Conservation (phyloP, 1,140 invertebrate genomes). For the Schlechtendalia chinensis region DNA sequence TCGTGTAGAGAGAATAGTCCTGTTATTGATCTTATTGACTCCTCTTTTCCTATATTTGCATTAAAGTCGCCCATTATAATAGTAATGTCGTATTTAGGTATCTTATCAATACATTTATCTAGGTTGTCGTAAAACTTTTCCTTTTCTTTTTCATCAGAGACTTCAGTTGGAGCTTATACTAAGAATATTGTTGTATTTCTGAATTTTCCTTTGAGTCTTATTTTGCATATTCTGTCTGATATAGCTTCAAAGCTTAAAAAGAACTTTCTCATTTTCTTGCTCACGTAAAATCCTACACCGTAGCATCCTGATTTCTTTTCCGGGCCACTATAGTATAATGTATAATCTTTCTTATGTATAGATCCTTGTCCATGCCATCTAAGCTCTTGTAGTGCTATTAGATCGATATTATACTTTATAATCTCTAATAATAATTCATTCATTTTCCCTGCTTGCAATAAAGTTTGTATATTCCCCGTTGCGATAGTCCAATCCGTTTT, state of each 20-base stretch:
- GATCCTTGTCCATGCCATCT: not conserved
- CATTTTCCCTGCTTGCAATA: not conserved
- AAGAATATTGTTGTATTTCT: not conserved
- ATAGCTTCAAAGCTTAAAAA: conserved; percentile 13
- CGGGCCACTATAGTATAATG: not conserved
- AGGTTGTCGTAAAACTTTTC: not conserved
- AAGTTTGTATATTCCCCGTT: not conserved
- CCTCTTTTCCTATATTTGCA: not conserved
- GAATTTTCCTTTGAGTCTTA: conserved; percentile 3
- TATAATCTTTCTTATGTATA: not conserved
- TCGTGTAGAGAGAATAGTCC: not conserved
- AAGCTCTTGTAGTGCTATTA: no score
- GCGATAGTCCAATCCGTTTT: no score
- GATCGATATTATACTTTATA: not conserved
- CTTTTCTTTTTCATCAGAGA: conserved; percentile 1
- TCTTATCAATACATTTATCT: not conserved
- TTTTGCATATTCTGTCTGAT: no score
- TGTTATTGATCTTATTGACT: conserved; percentile 1
- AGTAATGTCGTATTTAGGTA: conserved; percentile 1
- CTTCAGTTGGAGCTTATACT: not conserved
- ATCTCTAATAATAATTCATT: not conserved
- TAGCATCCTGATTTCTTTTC: not conserved
- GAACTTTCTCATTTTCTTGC: not conserved
- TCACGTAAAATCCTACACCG: not conserved
- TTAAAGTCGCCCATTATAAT: conserved; percentile 2